Base-by-base conservation (phyloP, 2,113 vertebrate genomes). In the Mustela lutreola region DNA sequence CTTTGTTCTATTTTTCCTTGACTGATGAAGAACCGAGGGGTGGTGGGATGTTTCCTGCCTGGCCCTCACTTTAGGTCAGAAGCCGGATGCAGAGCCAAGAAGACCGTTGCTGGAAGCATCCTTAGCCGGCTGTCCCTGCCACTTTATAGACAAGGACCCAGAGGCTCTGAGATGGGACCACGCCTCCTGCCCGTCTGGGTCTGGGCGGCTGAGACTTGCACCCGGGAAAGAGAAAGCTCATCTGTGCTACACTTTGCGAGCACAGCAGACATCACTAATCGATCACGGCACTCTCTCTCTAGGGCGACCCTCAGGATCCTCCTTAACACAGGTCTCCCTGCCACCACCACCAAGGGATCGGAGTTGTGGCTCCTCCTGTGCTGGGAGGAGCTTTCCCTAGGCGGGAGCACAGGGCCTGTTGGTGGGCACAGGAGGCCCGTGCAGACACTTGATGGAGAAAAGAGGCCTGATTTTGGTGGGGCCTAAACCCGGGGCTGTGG, bases 241-340 rank as follows among this genome's bases (percentile, higher is more conserved):
- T 9, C 81, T 39, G 22, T 0, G 5, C 39, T 18, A 0, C 12
- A 1, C 18, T 4, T 16, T n/a, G 0, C 5, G 16, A 11, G 0
- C 16, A 0, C 2, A 56, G 62, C 91, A 45, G 84, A 73, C 63
- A 45, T 8, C 8, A 33, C 80, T 31, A 18, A 9, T 48, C 0
- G 0, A 39, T 53, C 10, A 7, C 0, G 4, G 53, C 48, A 6
- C 39, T 28, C 24, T n/a, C n/a, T 83, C 50, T 78, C 22, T 26
- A 0, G 1, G 22, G 4, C 0, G 2, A 11, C 63, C 36, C 81
- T 95, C 87, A 26, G 96, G 26, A 8, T 24, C 79, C 80, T 62
- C 36, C 11, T 76, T 56, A 39, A 4, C 84, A 50, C 26, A 10
- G 15, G 7, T 28, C 60, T 67, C 71, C 48, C 3, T 8, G 36